Percentiles rank a stretch among this genome's conserved stretches.
Evolutionary conservation across 2,113 vertebrate species (phyloP).

Genomic region (Dendrocopos noguchii): DNA sequence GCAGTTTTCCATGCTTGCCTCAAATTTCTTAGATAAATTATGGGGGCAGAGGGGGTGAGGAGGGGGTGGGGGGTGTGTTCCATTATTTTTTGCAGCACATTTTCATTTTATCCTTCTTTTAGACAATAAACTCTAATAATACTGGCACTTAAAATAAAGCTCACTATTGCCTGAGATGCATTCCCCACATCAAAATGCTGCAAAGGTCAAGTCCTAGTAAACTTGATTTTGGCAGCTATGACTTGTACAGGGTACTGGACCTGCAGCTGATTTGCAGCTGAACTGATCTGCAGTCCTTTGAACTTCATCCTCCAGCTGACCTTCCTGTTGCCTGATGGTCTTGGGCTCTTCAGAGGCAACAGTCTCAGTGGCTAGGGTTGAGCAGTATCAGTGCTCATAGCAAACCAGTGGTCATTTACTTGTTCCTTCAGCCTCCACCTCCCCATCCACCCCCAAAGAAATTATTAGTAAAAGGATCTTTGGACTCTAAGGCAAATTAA

Average conservation of each 20-base stretch:
- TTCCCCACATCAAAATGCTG: neutral
- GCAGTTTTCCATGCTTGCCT: neutral
- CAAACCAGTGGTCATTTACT: neutral
- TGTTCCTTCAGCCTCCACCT: neutral
- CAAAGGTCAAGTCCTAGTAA: neutral
- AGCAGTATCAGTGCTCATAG: neutral
- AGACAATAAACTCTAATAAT: neutral
- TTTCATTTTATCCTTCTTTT: neutral
- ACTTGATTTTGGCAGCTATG: neutral
- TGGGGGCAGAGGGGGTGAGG: no score
- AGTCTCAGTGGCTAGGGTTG: neutral
- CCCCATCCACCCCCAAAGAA: no score
- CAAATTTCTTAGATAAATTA: neutral
- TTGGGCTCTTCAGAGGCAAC: neutral
- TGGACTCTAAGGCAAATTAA: neutral
- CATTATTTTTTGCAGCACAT: neutral
- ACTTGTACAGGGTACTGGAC: accelerated
- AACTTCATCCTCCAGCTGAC: neutral
- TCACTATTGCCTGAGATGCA: neutral
- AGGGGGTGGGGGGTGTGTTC: neutral
- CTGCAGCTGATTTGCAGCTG: neutral
- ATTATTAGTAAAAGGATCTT: neutral
- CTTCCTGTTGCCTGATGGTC: neutral
- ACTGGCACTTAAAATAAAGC: neutral
- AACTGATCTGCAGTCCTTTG: neutral